These are phyloP conservation scores for Pangasius mekongensis DNA, from an alignment of 2,797 vertebrate species.

Conservation along the genomic window DNA sequence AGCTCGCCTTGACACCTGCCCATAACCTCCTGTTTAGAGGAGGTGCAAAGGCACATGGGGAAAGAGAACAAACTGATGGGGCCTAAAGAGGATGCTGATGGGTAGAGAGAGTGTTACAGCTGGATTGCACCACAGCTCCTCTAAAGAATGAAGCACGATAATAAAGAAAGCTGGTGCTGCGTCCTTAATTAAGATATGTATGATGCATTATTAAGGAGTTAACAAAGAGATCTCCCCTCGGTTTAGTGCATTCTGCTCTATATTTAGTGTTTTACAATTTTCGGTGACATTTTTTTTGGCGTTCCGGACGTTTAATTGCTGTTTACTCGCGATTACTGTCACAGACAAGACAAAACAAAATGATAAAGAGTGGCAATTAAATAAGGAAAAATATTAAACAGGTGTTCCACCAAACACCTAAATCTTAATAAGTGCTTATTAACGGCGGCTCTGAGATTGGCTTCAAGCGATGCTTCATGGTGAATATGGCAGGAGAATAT, in stretches of 20 bases:
- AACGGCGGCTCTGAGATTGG: background rate
- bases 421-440: background rate
- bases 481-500: background rate
- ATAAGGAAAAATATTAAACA: too few relatives aligned
- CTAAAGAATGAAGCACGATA: background rate
- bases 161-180: background rate
- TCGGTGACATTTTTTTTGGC: background rate
- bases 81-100: slow-evolving; percentile 5
- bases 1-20: slow-evolving; percentile 29
- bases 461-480: background rate
- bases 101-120: background rate
- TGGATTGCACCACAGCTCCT: background rate
- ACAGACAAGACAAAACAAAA: too few relatives aligned
- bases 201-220: background rate
- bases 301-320: background rate
- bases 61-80: background rate
- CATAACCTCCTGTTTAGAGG: slow-evolving; percentile 41
- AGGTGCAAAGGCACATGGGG: slow-evolving; percentile 20
- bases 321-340: background rate
- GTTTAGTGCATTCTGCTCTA: background rate
- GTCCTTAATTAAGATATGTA: background rate
- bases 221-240: background rate
- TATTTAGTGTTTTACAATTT: background rate
- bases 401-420: background rate
- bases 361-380: background rate